Evolutionary conservation across 1,140 invertebrate genomes (phyloP).

Genomic region (Prorops nasuta): DNA sequence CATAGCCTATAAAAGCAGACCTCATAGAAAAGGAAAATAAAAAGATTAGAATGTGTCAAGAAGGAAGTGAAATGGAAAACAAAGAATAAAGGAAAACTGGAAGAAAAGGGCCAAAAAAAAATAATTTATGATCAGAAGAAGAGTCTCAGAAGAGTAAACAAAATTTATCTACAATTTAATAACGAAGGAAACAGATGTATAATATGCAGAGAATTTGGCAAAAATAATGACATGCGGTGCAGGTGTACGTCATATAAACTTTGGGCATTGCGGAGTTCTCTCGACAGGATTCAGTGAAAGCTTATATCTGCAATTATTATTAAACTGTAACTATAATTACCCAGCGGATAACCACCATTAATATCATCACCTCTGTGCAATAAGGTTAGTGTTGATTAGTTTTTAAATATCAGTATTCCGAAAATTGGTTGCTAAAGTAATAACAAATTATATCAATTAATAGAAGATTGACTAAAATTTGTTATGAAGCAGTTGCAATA

Average conservation of each 20-base stretch:
- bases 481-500: not conserved
- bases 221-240: too few relatives aligned
- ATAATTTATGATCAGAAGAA: not conserved
- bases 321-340: too few relatives aligned
- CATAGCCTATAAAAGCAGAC: not conserved
- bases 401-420: not conserved
- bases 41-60: not conserved
- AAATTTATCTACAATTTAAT: not conserved
- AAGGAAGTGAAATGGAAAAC: not conserved
- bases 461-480: not conserved
- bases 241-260: too few relatives aligned
- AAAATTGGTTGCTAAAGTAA: not conserved
- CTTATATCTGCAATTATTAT: too few relatives aligned
- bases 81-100: not conserved
- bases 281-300: too few relatives aligned
- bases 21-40: not conserved
- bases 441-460: not conserved
- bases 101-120: not conserved
- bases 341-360: not conserved
- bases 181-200: not conserved
- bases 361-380: not conserved
- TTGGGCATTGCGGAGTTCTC: too few relatives aligned
- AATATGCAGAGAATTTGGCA: not conserved
- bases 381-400: not conserved
- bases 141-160: not conserved